These are phyloP conservation scores for Drosophila trichaetosa DNA, from an alignment of 2,888 invertebrate species.

Conservation along the genomic window DNA sequence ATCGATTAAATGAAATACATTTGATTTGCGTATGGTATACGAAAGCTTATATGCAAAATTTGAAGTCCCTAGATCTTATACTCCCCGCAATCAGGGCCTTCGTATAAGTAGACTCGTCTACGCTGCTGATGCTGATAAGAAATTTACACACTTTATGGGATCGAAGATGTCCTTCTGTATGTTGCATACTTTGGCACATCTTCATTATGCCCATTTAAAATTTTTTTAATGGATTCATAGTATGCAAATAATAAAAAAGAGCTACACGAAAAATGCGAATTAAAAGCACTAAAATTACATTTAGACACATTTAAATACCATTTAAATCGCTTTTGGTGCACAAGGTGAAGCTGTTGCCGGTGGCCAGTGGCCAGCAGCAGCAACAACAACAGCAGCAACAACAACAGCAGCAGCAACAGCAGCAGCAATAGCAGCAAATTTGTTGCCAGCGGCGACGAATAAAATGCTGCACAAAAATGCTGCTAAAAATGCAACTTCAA, in stretches of 20 bases:
- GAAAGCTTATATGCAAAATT: background rate
- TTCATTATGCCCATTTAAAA: background rate
- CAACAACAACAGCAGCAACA: constrained; percentile 29
- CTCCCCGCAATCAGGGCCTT: background rate
- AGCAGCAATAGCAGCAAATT: constrained; percentile 61
- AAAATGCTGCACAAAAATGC: constrained; percentile 80
- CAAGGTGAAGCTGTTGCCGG: constrained; percentile 75
- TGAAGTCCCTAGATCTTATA: background rate
- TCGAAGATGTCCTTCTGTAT: background rate
- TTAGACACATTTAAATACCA: constrained; percentile 82
- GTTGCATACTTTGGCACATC: background rate
- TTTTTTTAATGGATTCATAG: background rate
- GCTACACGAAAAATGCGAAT: constrained; percentile 53
- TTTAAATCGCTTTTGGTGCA: constrained; percentile 78
- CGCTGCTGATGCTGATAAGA: background rate
- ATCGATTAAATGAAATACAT: background rate
- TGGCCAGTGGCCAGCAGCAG: constrained; percentile 27
- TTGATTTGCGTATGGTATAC: background rate
- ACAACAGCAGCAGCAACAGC: constrained; percentile 18
- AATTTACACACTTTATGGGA: background rate
- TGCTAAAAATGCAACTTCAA: constrained; percentile 78
- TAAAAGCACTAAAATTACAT: constrained; percentile 76
- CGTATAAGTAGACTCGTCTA: background rate
- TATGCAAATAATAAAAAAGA: constrained; percentile 14
- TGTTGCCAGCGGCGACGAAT: constrained; percentile 76